Conservation (phyloP, 2,888 invertebrate genomes). For the Camponotus fellah region DNA sequence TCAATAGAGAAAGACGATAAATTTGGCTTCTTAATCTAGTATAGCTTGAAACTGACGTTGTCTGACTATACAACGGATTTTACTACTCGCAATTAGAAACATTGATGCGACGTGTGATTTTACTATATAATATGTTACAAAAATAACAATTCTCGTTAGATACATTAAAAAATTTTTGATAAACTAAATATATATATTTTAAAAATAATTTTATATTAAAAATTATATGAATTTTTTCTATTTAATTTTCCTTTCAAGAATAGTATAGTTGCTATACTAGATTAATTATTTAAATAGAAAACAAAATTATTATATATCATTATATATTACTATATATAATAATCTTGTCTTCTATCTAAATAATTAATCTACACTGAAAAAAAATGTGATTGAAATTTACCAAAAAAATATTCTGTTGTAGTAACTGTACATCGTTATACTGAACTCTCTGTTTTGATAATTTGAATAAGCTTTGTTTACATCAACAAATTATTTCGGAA, state of each 20-base stretch:
- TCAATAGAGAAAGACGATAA: background rate
- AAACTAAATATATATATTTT: background rate
- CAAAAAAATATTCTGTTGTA: too few relatives aligned
- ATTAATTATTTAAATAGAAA: background rate
- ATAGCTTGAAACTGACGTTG: background rate
- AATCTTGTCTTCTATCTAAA: background rate
- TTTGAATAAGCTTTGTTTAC: too few relatives aligned
- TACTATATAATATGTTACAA: background rate
- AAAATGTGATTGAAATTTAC: too few relatives aligned
- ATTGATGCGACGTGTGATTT: background rate
- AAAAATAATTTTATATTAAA: constrained; percentile 9
- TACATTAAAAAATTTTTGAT: background rate
- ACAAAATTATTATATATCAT: background rate
- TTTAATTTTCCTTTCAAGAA: background rate
- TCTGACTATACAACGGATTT: constrained; percentile 12
- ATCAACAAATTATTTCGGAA: too few relatives aligned
- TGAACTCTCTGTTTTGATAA: too few relatives aligned
- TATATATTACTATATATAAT: background rate
- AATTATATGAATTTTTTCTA: background rate
- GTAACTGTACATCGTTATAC: too few relatives aligned
- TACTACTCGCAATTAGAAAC: background rate
- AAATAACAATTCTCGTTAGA: constrained; percentile 14
- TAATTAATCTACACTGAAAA: background rate
- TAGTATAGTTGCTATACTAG: background rate
- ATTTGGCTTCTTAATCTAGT: background rate